These are phyloP conservation scores for Taeniopygia guttata DNA, from an alignment of 2,797 vertebrate species.

Conservation along the genomic window DNA sequence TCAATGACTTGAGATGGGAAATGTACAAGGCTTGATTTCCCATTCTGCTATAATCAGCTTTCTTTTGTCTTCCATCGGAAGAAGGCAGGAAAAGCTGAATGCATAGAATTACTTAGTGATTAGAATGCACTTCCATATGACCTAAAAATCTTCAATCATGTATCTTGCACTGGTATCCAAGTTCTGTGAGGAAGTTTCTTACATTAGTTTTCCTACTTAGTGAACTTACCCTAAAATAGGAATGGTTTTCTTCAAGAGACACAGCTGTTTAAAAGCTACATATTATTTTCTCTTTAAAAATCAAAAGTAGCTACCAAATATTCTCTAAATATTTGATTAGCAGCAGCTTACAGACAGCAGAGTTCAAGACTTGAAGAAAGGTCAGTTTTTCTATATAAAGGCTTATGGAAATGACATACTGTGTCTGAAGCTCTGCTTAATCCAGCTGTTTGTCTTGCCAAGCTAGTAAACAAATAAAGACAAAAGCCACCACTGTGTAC, in stretches of 20 bases:
- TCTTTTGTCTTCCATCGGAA: conserved; percentile 20
- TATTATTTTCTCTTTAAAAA: neutral
- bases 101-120: conserved; percentile 17
- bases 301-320: conserved; percentile 15
- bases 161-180: neutral
- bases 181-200: neutral
- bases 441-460: conserved; percentile 22
- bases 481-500: neutral
- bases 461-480: conserved; percentile 23
- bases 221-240: neutral
- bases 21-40: conserved; percentile 1
- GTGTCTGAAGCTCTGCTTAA: conserved; percentile 34
- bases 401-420: conserved; percentile 7
- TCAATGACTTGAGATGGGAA: neutral
- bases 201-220: neutral
- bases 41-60: neutral
- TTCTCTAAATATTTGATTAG: conserved; percentile 69
- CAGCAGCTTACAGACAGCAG: neutral
- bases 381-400: conserved; percentile 16
- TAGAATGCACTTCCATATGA: conserved; percentile 10
- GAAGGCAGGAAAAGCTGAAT: conserved; percentile 34
- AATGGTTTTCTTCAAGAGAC: neutral
- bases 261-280: neutral
- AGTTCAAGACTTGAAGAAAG: conserved; percentile 14
- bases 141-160: neutral